Evolutionary conservation across 30 jellyfish, hydroid and myxozoan species (phyloP), one percentile per base, ranked within the genome.

Genomic region (Hydra vulgaris): DNA sequence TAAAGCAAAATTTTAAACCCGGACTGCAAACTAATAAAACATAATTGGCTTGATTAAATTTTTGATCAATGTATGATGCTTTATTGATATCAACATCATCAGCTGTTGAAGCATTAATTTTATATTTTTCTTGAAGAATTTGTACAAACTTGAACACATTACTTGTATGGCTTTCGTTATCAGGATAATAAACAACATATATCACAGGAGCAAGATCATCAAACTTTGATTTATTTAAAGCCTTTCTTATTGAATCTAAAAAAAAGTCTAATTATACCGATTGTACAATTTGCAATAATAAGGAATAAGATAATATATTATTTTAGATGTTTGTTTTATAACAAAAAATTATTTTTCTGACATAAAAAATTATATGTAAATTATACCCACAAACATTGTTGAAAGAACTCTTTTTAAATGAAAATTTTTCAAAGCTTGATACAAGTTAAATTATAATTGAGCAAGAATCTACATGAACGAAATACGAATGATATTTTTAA

Each of bases 131-230:
- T 1, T 84, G 81, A 19, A 78, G 81, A 21, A 24, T 23, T 80
- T 68, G 40, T 66, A 70, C 66, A 18, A 80, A 70, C 27, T 52
- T 40, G 27, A 15, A 18, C 0, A 80, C 1, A 80, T 80, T 80
- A n/a, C 16, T 70, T 20, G 66, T 25, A 26, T 80, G 87, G 4
- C 17, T 70, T 17, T 66, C 84, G 26, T 27, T 80, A 15, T 80
- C 87, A 3, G 87, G 87, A 70, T 27, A 80, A 54, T 55, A 80
- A 15, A 80, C 84, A 80, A 80, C 70, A 23, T 61, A 66, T 8
- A 70, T 84, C 16, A 23, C 25, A 21, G 83, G 84, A 0, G 85
- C 74, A 3, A 12, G 12, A 3, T 40, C 61, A 40, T 17, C 18
- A 17, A 25, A 24, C 22, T 15, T 53, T 75, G 21, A 25, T 15